These are phyloP conservation scores for Uloborus diversus DNA, from an alignment of 1,140 invertebrate species.

Conservation along the genomic window DNA sequence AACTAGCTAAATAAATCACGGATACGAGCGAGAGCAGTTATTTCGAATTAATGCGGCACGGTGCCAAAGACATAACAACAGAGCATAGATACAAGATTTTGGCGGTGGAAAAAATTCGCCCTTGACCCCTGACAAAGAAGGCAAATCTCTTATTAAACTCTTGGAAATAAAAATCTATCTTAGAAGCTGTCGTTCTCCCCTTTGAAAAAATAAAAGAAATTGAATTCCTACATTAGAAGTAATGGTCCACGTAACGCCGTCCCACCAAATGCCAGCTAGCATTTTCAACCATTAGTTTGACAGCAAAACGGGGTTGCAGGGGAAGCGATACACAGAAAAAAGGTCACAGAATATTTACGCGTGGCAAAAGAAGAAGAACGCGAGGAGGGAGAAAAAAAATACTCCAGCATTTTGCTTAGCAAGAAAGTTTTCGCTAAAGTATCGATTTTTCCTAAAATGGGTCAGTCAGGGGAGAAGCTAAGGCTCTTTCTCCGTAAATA, in stretches of 20 bases:
- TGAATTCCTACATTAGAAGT: constrained; percentile 14
- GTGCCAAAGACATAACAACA: too few species aligned
- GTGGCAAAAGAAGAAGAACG: neutral
- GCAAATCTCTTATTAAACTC: too few species aligned
- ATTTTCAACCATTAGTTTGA: constrained; percentile 51
- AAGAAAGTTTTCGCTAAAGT: constrained; percentile 48
- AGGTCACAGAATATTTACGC: constrained; percentile 50
- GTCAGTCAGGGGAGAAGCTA: constrained; percentile 20
- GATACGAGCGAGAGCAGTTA: too few species aligned
- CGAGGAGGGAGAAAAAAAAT: constrained; percentile 12
- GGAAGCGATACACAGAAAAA: neutral
- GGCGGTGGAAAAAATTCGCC: too few species aligned
- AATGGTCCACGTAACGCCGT: constrained; percentile 23
- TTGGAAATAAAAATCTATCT: too few species aligned
- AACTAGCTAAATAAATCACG: too few species aligned
- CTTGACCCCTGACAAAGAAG: too few species aligned
- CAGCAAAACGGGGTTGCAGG: neutral
- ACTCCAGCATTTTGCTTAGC: constrained; percentile 22
- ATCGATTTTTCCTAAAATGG: constrained; percentile 49
- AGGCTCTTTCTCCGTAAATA: constrained; percentile 8
- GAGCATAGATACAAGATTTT: too few species aligned
- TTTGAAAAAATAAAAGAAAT: neutral
- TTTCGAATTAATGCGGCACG: too few species aligned
- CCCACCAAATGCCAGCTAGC: constrained; percentile 27
- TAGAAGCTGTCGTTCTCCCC: neutral